These are phyloP conservation scores for Leucophenga maculata DNA, from an alignment of 2,888 invertebrate species.

Conservation along the genomic window DNA sequence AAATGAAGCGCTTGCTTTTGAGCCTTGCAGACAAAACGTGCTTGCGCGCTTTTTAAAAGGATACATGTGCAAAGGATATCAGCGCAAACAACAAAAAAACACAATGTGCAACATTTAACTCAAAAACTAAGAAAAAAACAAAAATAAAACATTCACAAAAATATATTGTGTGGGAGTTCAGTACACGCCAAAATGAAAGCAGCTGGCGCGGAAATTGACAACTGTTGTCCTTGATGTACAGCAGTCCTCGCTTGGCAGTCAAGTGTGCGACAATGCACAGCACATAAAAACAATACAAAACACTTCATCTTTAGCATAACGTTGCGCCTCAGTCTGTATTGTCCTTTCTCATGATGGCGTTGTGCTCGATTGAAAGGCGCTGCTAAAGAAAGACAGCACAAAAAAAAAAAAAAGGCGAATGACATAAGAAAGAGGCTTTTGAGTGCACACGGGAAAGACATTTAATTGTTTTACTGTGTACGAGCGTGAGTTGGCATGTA, in stretches of 20 bases:
- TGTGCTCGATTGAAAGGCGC: constrained; percentile 5
- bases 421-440: constrained; percentile 10
- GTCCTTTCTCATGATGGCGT: neutral
- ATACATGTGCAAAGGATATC: constrained; percentile 11
- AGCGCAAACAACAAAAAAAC: neutral
- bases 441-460: neutral
- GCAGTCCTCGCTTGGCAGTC: constrained; percentile 1
- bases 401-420: neutral
- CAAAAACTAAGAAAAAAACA: constrained; percentile 13
- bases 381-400: neutral
- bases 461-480: constrained; percentile 17
- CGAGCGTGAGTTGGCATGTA: neutral
- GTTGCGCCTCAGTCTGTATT: neutral
- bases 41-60: constrained; percentile 18
- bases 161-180: neutral
- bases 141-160: too few species aligned
- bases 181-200: neutral
- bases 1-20: constrained; percentile 9
- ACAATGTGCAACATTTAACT: constrained; percentile 15
- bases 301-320: constrained; percentile 6
- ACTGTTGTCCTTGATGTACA: neutral
- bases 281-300: too few species aligned
- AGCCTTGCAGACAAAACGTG: constrained; percentile 24
- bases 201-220: too few species aligned
- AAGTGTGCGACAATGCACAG: constrained; percentile 2